These are phyloP conservation scores for Pangasianodon hypophthalmus DNA, from an alignment of 2,113 vertebrate genomes.

Conservation along the genomic window DNA sequence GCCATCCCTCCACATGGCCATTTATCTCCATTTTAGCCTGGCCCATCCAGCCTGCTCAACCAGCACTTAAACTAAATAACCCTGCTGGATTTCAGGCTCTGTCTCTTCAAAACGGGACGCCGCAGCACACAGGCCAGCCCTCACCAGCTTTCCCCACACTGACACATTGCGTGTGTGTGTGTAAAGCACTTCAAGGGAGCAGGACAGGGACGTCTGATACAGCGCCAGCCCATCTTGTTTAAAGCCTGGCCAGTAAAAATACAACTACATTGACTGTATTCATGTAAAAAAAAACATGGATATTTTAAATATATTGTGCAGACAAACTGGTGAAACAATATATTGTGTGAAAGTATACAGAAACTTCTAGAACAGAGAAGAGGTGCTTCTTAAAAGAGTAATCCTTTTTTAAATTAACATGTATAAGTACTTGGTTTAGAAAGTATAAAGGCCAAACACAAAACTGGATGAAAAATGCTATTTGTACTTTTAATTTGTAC, in stretches of 20 bases:
- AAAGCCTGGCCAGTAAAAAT: neutral
- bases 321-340: neutral
- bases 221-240: neutral
- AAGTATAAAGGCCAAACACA: neutral
- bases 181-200: neutral
- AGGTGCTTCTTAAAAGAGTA: neutral
- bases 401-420: neutral
- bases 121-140: constrained; percentile 29
- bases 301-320: neutral
- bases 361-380: neutral
- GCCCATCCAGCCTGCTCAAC: constrained; percentile 45
- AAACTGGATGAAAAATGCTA: neutral
- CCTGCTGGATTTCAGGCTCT: constrained; percentile 51
- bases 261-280: neutral
- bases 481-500: neutral
- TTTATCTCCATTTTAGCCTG: constrained; percentile 60
- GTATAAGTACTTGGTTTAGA: neutral
- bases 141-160: constrained; percentile 20
- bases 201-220: neutral
- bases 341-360: neutral
- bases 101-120: constrained; percentile 41
- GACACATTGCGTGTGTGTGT: constrained; percentile 3
- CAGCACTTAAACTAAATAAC: constrained; percentile 61
- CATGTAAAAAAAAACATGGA: neutral
- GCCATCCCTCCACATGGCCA: constrained; percentile 51